Evolutionary conservation across 2,797 vertebrate genomes (phyloP), one percentile per base, ranked within the genome.

Genomic region (Sandelia bainsii): DNA sequence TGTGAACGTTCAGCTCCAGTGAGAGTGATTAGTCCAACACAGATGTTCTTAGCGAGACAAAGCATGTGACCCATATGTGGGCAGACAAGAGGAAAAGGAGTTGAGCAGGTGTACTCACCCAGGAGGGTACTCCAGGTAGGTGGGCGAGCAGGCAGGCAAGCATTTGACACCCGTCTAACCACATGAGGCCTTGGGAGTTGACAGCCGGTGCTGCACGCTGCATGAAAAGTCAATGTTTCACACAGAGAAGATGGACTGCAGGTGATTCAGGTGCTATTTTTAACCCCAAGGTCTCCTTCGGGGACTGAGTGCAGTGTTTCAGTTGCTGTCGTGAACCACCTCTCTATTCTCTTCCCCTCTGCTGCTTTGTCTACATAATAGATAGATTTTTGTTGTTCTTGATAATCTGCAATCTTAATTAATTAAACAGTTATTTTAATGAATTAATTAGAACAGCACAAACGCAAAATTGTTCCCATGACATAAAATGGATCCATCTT

Each of bases 151-250:
- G 68, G 70, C 73, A 62, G 72, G 72, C 78, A 62, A 77, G 69
- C 82, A 46, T 90, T 90, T 89, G 91, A 92, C 89, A 91, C 86
- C 70, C 72, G 20, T 89, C 85, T 83, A 82, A 81, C 87, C 84
- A 34, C 85, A 69, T 10, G 65, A 80, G 78, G 72, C 86, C 82
- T 75, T 39, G 4, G 44, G 50, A 65, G 77, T 46, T 83, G 90
- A 90, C 92, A 90, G 90, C 6, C 37, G 53, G 75, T 9, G 77
- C 69, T 54, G 84, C 77, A 74, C 65, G 50, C 87, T 56, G 87
- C 87, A 82, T 82, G 81, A 82, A 60, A 83, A 87, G 86, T 81
- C 77, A 67, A 50, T 12, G 52, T 25, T 76, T 86, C 86, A 75
- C 79, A 75, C 62, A 22, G 82, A 77, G 86, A 84, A 72, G 83